Evolutionary conservation across 2,888 invertebrate genomes (phyloP), one percentile per base, ranked within the genome.

Genomic region (Latrodectus elegans): DNA sequence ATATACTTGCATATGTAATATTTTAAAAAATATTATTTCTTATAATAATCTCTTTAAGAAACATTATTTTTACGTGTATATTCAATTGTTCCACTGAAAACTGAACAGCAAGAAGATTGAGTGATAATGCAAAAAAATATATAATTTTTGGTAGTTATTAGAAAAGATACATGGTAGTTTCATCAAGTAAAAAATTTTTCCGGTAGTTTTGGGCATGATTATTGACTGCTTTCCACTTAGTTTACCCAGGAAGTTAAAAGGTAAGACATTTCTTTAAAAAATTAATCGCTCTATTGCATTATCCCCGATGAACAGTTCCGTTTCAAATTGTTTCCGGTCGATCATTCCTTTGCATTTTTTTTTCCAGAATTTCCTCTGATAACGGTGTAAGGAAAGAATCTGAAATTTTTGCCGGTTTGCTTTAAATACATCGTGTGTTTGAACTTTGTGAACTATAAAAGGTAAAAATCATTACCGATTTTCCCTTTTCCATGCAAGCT

Each of bases 221-320:
- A 79, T 71, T 55, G 71, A 60, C 70, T 71, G 79, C 71, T 79
- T 78, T 79, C 79, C 79, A 79, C 79, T 71, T 71, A 71, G 79
- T 79, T 79, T 79, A 71, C 71, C 71, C 79, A 68, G 38, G 51
- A 79, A 79, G 71, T 68, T 26, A 67, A 67, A 53, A 26, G 71
- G 79, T 26, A 38, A 71, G 38, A 68, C 12, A 71, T 55, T 55
- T 79, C 70, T 71, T 60, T 38, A 51, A 79, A 79, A 79, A 79
- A 79, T 71, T 71, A 71, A 71, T 79, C 79, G 55, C 60, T 71
- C 70, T 55, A 60, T 55, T 17, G 79, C 26, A 79, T 79, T 79
- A 79, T 79, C 70, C 79, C 79, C 70, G 49, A 70, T 79, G 79
- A 79, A 79, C 77, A 77, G 77, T 68, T 77, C 22, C 55, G 79